Evolutionary conservation across 2,888 invertebrate species (phyloP).

Genomic region (Cryptocephalus primarius): DNA sequence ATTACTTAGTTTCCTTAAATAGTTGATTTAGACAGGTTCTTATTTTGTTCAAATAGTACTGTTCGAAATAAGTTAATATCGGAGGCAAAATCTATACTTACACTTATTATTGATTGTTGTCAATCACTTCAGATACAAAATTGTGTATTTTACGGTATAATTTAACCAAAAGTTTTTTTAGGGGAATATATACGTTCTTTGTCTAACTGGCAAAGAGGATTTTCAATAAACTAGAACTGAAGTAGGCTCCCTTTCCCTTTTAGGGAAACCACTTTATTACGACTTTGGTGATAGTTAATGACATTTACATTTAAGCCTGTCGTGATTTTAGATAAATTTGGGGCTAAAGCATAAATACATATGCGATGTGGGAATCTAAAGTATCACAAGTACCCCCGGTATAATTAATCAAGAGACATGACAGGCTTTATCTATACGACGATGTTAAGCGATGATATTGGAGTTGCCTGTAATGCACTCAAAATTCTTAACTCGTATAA

Average conservation of each 20-base stretch:
- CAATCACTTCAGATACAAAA: no score
- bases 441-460: constrained; percentile 9
- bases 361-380: constrained; percentile 22
- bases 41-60: no score
- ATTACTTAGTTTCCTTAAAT: no score
- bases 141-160: no score
- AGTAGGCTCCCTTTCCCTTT: constrained; percentile 2
- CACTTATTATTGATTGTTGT: no score
- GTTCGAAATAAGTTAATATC: no score
- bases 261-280: constrained; percentile 19
- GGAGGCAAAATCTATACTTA: no score
- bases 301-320: constrained; percentile 22
- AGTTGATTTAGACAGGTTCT: no score
- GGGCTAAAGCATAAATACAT: constrained; percentile 19
- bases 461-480: constrained; percentile 7
- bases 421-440: constrained; percentile 26
- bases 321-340: constrained; percentile 20
- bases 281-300: constrained; percentile 20
- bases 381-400: constrained; percentile 24
- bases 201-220: background rate
- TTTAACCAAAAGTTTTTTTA: no score
- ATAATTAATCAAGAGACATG: constrained; percentile 32
- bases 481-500: constrained; percentile 16
- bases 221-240: constrained; percentile 7
- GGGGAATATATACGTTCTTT: no score